These are phyloP conservation scores for Buathra laborator DNA, from an alignment of 2,888 invertebrate species.

Conservation along the genomic window DNA sequence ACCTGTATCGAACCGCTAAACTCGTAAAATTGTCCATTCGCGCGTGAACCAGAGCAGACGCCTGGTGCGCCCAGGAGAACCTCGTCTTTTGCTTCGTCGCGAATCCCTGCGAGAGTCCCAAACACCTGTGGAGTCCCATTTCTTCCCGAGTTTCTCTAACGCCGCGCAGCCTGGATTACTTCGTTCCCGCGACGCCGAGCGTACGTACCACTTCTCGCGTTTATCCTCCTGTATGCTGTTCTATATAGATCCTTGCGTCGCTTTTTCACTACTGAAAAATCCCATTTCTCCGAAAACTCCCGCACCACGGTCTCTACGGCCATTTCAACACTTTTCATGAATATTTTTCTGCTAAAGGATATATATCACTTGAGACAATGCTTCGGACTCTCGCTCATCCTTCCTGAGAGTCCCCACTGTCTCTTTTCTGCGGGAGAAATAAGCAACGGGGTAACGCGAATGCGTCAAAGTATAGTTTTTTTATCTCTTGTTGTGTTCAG, in stretches of 20 bases:
- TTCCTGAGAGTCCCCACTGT: not conserved
- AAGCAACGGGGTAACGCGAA: conserved; percentile 36
- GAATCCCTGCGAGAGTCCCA: conserved; percentile 26
- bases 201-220: conserved; percentile 29
- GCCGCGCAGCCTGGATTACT: conserved; percentile 38
- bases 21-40: conserved; percentile 29
- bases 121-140: conserved; percentile 54
- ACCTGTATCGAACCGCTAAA: conserved; percentile 38
- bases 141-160: conserved; percentile 5
- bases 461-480: not conserved
- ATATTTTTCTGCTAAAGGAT: not conserved
- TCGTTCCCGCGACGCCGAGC: conserved; percentile 39
- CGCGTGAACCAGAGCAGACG: not conserved
- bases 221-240: conserved; percentile 1
- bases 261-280: not conserved
- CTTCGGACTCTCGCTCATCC: conserved; percentile 1
- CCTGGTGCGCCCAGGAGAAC: not conserved
- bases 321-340: not conserved
- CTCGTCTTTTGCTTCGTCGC: conserved; percentile 3
- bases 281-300: not conserved
- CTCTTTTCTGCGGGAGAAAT: not conserved
- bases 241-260: not conserved
- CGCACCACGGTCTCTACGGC: not conserved
- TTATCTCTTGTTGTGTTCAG: not conserved
- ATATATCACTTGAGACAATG: conserved; percentile 18